A percentile compares a stretch with the other conserved stretches of the same genome.
Evolutionary conservation across 2,113 vertebrate genomes (phyloP).

Genomic region (Motacilla alba): DNA sequence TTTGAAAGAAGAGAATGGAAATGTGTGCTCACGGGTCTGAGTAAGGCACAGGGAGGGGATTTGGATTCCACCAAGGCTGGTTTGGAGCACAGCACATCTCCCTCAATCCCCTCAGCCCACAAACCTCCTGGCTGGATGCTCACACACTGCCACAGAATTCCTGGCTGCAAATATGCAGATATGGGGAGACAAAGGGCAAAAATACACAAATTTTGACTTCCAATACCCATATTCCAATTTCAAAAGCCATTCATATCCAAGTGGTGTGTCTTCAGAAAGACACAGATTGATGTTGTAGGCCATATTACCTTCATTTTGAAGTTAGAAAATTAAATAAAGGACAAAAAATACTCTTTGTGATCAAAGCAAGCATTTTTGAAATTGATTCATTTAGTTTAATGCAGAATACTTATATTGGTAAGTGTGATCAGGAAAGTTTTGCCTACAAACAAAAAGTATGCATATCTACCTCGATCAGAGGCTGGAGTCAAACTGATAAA

Average conservation of each 20-base stretch:
- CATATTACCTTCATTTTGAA: neutral
- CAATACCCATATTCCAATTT: neutral
- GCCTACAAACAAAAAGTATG: neutral
- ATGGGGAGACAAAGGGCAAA: neutral
- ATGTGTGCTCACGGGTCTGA: neutral
- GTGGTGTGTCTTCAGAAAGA: neutral
- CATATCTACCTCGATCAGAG: slow-evolving; percentile 82
- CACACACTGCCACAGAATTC: neutral
- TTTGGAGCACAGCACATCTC: neutral
- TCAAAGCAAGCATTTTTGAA: neutral
- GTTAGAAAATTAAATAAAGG: neutral
- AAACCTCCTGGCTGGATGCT: neutral
- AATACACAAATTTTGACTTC: neutral
- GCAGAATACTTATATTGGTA: neutral
- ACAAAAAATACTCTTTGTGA: neutral
- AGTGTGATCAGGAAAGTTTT: neutral
- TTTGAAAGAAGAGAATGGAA: neutral
- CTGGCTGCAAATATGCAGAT: neutral
- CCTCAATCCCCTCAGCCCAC: neutral
- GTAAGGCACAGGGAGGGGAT: neutral
- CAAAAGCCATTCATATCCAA: neutral
- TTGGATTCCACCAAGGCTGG: neutral
- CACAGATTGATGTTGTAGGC: neutral
- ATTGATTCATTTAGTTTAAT: neutral
- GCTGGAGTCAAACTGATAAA: slow-evolving; percentile 84